Evolutionary conservation across 1,140 invertebrate genomes (phyloP), one percentile per base, ranked within the genome.

Genomic region (Orius insidiosus): DNA sequence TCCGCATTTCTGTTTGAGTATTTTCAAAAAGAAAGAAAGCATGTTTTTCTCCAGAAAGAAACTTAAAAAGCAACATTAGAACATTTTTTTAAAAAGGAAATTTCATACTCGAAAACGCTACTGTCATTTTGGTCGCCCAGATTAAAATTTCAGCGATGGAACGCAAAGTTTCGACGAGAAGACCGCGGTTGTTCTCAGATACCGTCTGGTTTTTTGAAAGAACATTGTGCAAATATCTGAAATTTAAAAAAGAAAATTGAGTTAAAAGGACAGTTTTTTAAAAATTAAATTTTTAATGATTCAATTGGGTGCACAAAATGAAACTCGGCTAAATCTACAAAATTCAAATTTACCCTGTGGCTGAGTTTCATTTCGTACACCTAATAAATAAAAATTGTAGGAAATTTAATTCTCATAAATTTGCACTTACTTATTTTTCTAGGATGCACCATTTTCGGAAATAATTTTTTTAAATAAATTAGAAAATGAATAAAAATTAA

Each of bases 101-200:
- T 1, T 24, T 14, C 34, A 79, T 74, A 98, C 94, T 98, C 95
- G 71, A 99, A 98, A 24, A 99, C 93, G 50, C 89, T 85, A 51
- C 89, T 90, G 63, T 98, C 96, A 78, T 99, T 98, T 68, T 98
- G 95, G 68, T 99, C 96, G 18, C 96, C 95, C 96, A 99, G 60
- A 99, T 98, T 7, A 99, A 68, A 60, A 99, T 98, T 69, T 99
- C 95, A 14, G 95, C 90, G 57, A 98, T 98, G 33, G 88, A 94
- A 53, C 93, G 70, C 41, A 98, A 65, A 0, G 90, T 96, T 68
- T 99, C 95, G 9, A 98, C 93, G n/a, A 99, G 64, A 10, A 97
- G 70, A 18, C 85, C 80, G 54, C 86, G 74, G 61, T 99, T 99
- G 54, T 80, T 79, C 56, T 98, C 95, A 10, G 85, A 92, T 0